A percentile compares a stretch with the other conserved stretches of the same genome.
Evolutionary conservation across 1,140 invertebrate species (phyloP).

Genomic region (Hirudo medicinalis): DNA sequence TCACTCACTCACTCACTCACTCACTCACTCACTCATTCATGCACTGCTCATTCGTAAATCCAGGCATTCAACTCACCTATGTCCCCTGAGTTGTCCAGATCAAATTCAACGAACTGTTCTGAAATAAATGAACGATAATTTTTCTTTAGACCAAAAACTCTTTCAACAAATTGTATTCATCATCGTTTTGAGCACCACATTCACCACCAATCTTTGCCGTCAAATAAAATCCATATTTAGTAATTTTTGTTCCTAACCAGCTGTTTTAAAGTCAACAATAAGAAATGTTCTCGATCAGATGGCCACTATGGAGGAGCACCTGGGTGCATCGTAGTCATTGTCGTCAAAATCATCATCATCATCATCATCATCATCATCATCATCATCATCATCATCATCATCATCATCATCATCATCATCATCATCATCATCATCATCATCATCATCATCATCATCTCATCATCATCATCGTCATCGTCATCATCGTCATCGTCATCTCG

Average conservation of each 20-base stretch:
- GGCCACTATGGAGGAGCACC: too few relatives aligned
- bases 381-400: too few relatives aligned
- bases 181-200: background rate
- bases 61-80: constrained; percentile 27
- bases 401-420: too few relatives aligned
- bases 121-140: constrained; percentile 17
- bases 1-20: background rate
- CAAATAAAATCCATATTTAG: background rate
- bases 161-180: background rate
- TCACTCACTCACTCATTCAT: background rate
- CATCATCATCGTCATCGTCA: too few relatives aligned
- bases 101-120: constrained; percentile 33
- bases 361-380: too few relatives aligned
- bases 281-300: too few relatives aligned
- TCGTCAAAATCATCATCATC: too few relatives aligned
- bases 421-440: too few relatives aligned
- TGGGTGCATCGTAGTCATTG: too few relatives aligned
- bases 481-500: too few relatives aligned
- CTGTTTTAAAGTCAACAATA: background rate
- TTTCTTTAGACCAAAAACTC: background rate
- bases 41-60: background rate
- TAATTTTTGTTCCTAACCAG: background rate
- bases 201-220: background rate
- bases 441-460: too few relatives aligned
- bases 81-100: constrained; percentile 31